Evolutionary conservation across 2,797 vertebrate species (phyloP).

Genomic region (Florisuga fusca): DNA sequence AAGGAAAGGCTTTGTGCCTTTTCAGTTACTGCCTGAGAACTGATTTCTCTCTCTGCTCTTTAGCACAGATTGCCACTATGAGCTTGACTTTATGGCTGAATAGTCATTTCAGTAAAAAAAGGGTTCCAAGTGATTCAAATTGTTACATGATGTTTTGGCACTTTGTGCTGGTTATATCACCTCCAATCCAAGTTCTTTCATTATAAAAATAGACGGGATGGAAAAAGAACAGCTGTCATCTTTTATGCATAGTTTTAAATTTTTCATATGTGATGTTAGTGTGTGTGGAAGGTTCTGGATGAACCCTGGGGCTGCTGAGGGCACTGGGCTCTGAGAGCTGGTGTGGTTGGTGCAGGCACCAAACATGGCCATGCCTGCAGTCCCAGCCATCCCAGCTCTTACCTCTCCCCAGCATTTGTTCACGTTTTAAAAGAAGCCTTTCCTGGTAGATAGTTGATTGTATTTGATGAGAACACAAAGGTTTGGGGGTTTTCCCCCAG

Average conservation of each 20-base stretch:
- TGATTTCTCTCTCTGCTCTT: neutral
- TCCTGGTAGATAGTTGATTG: neutral
- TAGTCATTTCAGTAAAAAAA: constrained; percentile 23
- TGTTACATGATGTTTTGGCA: constrained; percentile 33
- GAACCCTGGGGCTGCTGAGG: neutral
- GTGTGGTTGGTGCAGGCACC: rapidly evolving
- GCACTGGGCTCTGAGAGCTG: neutral
- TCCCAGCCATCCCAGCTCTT: neutral
- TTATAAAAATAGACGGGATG: constrained; percentile 47
- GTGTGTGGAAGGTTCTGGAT: constrained; percentile 2
- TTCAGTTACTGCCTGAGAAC: neutral
- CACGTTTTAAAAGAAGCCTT: neutral
- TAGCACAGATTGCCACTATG: neutral
- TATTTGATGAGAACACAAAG: neutral
- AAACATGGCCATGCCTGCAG: neutral
- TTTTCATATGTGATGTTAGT: neutral
- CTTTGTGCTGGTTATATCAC: constrained; percentile 42
- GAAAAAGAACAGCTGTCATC: constrained; percentile 43
- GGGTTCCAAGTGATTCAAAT: constrained; percentile 34
- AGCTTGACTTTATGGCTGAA: constrained; percentile 33
- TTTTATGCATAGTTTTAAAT: constrained; percentile 15
- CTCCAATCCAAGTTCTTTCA: constrained; percentile 29
- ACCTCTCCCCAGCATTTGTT: neutral
- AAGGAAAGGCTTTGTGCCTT: neutral
- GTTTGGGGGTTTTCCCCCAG: rapidly evolving